Evolutionary conservation across 2,113 vertebrate genomes (phyloP).

Genomic region (Trachemys scripta): DNA sequence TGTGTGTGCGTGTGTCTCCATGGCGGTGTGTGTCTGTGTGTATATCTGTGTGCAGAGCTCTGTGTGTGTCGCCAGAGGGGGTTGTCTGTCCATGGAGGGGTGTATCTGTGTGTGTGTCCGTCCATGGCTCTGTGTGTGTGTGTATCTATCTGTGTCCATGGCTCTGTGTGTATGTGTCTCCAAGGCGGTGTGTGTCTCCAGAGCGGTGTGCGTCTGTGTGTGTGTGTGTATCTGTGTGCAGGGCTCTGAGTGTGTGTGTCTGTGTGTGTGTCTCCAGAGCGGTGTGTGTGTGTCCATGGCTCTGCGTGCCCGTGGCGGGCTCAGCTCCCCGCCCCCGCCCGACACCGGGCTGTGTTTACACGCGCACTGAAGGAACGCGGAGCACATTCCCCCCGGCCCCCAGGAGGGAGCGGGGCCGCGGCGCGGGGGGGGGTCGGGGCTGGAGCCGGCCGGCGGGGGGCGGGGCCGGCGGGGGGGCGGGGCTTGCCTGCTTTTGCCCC

Average conservation of each 20-base stretch:
- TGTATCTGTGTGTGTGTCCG: accelerated
- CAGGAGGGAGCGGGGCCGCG: neutral
- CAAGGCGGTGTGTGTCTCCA: too few species aligned
- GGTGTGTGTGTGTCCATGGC: too few species aligned
- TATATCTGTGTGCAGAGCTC: too few species aligned
- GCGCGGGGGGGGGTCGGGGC: neutral
- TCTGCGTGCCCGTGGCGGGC: too few species aligned
- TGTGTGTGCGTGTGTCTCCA: neutral
- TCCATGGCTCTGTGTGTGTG: too few species aligned
- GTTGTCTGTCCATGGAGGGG: neutral
- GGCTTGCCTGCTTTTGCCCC: neutral
- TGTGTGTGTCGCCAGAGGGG: too few species aligned
- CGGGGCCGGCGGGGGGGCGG: neutral
- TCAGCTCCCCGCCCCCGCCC: neutral
- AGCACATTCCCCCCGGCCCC: neutral
- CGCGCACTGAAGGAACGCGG: constrained; percentile 27
- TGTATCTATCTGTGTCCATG: too few species aligned
- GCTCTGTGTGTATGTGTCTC: too few species aligned
- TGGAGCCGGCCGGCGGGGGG: neutral
- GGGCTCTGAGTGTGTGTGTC: neutral
- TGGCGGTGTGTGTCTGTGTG: too few species aligned
- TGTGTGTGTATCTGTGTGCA: too few species aligned
- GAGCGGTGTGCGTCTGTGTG: too few species aligned
- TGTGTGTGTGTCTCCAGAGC: neutral
- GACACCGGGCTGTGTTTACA: neutral